Conservation (phyloP, 92 coral and sea anemone genomes). For the Chrysogorgia sp. region DNA sequence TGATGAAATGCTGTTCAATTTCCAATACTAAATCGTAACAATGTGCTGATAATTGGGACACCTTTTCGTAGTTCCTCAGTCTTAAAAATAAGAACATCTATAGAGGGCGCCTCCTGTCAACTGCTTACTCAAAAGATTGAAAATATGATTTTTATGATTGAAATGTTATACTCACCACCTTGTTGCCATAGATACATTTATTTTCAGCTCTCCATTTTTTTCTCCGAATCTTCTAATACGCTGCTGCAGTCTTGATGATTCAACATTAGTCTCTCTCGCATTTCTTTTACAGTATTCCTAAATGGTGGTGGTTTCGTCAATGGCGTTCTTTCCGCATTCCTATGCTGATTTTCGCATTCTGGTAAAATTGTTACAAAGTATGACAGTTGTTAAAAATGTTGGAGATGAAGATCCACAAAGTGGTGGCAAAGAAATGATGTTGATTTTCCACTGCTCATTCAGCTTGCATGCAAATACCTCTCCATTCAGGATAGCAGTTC, state of each 20-base stretch:
- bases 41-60: slow-evolving; percentile 1
- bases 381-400: no score
- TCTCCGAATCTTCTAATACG: neutral
- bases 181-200: slow-evolving; percentile 18
- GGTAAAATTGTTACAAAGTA: slow-evolving; percentile 11
- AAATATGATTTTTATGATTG: neutral
- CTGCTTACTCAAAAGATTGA: no score
- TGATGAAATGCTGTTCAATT: neutral
- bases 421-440: no score
- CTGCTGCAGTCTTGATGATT: neutral
- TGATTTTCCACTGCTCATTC: no score
- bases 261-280: neutral
- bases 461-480: no score
- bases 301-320: slow-evolving; percentile 11
- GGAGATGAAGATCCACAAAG: no score
- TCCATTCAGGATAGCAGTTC: no score
- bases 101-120: neutral
- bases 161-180: neutral
- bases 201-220: slow-evolving; percentile 22
- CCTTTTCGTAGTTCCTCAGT: slow-evolving; percentile 12
- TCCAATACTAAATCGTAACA: slow-evolving; percentile 3
- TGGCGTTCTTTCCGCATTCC: neutral
- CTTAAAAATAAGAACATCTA: neutral
- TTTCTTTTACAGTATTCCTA: slow-evolving; percentile 13
- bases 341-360: neutral